Evolutionary conservation across 2,797 vertebrate species (phyloP).

Genomic region (Enoplosus armatus): DNA sequence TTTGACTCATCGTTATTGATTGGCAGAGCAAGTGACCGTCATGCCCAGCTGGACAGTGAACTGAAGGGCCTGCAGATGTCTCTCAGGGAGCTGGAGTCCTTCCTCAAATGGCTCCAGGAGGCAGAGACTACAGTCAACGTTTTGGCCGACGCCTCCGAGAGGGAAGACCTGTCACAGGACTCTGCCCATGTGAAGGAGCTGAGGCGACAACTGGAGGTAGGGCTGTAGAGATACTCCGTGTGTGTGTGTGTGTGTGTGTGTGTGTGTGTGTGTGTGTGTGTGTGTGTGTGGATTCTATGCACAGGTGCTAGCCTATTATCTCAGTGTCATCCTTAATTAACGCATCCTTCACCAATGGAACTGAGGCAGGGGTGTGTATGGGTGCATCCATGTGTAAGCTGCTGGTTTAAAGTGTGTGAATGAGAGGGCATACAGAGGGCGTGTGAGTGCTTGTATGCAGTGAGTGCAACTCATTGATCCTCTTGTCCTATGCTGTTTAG

Average conservation of each 20-base stretch:
- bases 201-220: slow-evolving; percentile 91
- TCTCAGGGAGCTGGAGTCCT: slow-evolving; percentile 92
- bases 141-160: slow-evolving; percentile 90
- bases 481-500: slow-evolving; percentile 48
- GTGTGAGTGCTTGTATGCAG: slow-evolving; percentile 53
- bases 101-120: slow-evolving; percentile 97
- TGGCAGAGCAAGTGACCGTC: slow-evolving; percentile 89
- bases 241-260: slow-evolving; percentile 16
- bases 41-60: slow-evolving; percentile 90
- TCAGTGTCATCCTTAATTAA: slow-evolving; percentile 72
- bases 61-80: slow-evolving; percentile 90
- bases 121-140: slow-evolving; percentile 94
- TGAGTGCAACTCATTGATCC: slow-evolving; percentile 65
- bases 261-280: slow-evolving; percentile 27
- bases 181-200: slow-evolving; percentile 86
- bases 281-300: slow-evolving; percentile 41
- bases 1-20: slow-evolving; percentile 30
- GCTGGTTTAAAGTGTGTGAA: slow-evolving; percentile 56
- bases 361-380: slow-evolving; percentile 12
- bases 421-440: slow-evolving; percentile 48
- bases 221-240: slow-evolving; percentile 44
- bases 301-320: slow-evolving; percentile 72
- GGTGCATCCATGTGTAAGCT: slow-evolving; percentile 13
- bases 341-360: slow-evolving; percentile 32
- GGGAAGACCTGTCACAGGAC: slow-evolving; percentile 91